A percentile compares a stretch with the other conserved stretches of the same genome.
Conservation (phyloP, 2,113 vertebrate genomes). For the Laticauda laticaudata region DNA sequence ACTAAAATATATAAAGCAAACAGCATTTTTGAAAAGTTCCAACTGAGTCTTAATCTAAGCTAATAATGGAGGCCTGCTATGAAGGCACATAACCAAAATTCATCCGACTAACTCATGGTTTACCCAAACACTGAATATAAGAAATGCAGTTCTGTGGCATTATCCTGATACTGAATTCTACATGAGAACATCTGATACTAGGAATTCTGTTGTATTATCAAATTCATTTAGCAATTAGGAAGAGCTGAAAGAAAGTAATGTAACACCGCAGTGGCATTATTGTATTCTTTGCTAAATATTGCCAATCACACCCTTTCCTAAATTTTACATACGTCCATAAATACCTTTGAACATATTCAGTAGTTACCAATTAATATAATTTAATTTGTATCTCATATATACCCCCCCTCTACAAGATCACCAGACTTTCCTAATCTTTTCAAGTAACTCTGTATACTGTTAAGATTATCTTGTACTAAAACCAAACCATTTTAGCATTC, state of each 20-base stretch:
- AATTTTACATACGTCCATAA: background rate
- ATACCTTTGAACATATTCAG: background rate
- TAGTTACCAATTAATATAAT: background rate
- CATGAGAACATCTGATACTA: background rate
- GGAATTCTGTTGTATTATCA: background rate
- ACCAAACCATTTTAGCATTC: constrained; percentile 32
- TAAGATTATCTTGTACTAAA: constrained; percentile 25
- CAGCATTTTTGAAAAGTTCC: background rate
- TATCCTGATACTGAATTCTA: background rate
- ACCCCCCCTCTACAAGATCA: rapidly evolving
- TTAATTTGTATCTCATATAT: background rate
- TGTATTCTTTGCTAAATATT: background rate
- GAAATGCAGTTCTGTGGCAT: background rate
- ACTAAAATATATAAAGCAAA: background rate
- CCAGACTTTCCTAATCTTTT: background rate
- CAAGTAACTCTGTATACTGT: background rate
- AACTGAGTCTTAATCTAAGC: background rate
- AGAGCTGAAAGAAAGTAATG: background rate
- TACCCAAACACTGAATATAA: background rate
- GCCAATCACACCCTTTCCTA: background rate
- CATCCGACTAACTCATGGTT: background rate
- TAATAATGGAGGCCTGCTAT: background rate
- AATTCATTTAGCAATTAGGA: background rate
- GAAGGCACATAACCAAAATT: background rate
- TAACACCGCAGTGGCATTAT: background rate